Evolutionary conservation across 2,113 vertebrate genomes (phyloP).

Genomic region (Orycteropus afer): DNA sequence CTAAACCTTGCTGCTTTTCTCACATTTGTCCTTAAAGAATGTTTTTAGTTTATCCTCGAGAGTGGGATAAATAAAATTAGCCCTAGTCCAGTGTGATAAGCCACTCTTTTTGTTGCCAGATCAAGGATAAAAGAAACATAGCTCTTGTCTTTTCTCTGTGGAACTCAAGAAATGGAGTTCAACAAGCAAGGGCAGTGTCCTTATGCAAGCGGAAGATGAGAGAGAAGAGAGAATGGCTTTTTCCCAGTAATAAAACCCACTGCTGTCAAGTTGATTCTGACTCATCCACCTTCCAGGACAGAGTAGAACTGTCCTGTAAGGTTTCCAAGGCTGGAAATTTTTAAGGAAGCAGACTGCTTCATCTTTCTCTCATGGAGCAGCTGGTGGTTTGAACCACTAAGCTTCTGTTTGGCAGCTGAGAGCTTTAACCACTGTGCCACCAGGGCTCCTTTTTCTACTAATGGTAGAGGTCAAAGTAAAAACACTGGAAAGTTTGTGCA

Average conservation of each 20-base stretch:
- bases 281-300: no score
- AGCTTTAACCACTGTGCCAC: no score
- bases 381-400: no score
- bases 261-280: not conserved
- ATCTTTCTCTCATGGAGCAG: no score
- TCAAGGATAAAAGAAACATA: not conserved
- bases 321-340: no score
- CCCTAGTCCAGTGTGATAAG: not conserved
- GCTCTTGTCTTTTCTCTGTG: not conserved
- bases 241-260: no score
- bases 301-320: no score
- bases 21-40: not conserved
- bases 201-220: not conserved
- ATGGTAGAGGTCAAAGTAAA: constrained; percentile 27
- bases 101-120: not conserved
- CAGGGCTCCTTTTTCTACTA: not conserved
- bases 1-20: not conserved
- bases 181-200: not conserved
- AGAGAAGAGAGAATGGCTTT: not conserved
- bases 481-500: not conserved
- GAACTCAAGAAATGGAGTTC: constrained; percentile 17
- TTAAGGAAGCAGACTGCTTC: no score
- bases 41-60: not conserved
- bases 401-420: no score
- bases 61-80: not conserved